phyloP scores from a whole-genome alignment of 1,140 invertebrate genomes.

The Drosophila varians region DNA sequence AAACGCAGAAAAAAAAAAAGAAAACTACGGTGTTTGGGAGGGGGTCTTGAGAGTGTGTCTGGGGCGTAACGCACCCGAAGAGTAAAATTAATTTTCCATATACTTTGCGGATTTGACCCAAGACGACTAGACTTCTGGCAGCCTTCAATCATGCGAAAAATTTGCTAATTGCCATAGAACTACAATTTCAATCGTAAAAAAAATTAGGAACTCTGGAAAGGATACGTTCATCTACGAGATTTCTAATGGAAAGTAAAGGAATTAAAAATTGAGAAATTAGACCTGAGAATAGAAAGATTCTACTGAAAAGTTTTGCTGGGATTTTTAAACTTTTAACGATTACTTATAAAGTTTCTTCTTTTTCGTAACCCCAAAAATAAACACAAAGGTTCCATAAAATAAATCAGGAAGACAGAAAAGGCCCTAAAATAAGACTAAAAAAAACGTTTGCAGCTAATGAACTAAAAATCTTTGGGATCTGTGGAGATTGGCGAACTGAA shows the following conservation, averaged over 20 bases:
- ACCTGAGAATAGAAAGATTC: not conserved
- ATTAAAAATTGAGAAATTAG: no score
- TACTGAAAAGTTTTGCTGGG: no score
- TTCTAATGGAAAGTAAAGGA: not conserved
- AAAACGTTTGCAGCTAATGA: slow-evolving; percentile 60
- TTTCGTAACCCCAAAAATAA: not conserved
- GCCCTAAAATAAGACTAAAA: not conserved
- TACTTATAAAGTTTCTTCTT: no score
- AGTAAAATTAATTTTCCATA: slow-evolving; percentile 74
- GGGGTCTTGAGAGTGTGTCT: slow-evolving; percentile 24
- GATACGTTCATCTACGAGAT: no score
- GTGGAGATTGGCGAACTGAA: slow-evolving; percentile 16
- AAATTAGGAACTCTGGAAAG: slow-evolving; percentile 8
- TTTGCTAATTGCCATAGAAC: slow-evolving; percentile 79
- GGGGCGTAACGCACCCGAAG: slow-evolving; percentile 67
- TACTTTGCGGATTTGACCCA: slow-evolving; percentile 33
- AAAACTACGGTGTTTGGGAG: slow-evolving; percentile 52
- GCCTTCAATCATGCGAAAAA: slow-evolving; percentile 71
- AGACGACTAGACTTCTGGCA: slow-evolving; percentile 42
- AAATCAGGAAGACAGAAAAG: not conserved
- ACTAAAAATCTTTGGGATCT: slow-evolving; percentile 49
- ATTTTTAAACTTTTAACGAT: no score
- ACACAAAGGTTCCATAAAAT: slow-evolving; percentile 51
- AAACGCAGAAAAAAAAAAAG: slow-evolving; percentile 49
- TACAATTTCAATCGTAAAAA: slow-evolving; percentile 74